Evolutionary conservation across 2,113 vertebrate species (phyloP), one percentile per base, ranked within the genome.

Genomic region (Pituophis catenifer): DNA sequence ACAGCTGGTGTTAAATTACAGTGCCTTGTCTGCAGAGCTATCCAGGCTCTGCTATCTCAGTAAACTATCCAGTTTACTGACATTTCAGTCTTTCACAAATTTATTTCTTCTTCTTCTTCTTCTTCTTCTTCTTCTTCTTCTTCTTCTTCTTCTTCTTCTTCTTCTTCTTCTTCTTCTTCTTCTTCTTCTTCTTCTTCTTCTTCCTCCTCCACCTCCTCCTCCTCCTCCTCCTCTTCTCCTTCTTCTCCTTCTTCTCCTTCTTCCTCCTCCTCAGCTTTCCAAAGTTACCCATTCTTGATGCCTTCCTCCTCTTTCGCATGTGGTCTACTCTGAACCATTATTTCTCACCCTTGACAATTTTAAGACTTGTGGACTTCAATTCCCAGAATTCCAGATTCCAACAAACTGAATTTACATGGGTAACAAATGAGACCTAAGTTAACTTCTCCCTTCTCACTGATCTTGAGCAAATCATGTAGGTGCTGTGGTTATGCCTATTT

Each of bases 151-250:
- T 2, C 38, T 38, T 2, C 38, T 38, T 1, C 38, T 38, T 1
- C 38, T 38, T 1, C 38, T 23, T 2, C 55, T 4, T 19, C 17
- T 6, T n/a, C n/a, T n/a, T n/a, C n/a, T n/a, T n/a, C n/a, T n/a
- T n/a, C n/a, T n/a, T n/a, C n/a, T n/a, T n/a, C n/a, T n/a, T n/a
- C 19, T 13, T 17, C 5, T 17, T 1, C 19, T 5, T 1, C 19
- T 5, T 6, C 19, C 55, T 6, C 6, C 55, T 1, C 1, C 59
- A 1, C 3, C 59, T 1, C 1, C 24, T 3, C 10, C 58, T 9
- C 26, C 8, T 10, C 11, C 59, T 3, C 38, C 38, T 38, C 38
- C 38, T 38, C 38, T 2, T 38, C 1, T 38, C 38, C 38, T 44
- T 2, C 38, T 44, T 2, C 38, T 4, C 23, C 8, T 7, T 44